Percentiles rank a stretch among this genome's conserved stretches.
Evolutionary conservation across 2,113 vertebrate genomes (phyloP).

Genomic region (Donacobius atricapilla): DNA sequence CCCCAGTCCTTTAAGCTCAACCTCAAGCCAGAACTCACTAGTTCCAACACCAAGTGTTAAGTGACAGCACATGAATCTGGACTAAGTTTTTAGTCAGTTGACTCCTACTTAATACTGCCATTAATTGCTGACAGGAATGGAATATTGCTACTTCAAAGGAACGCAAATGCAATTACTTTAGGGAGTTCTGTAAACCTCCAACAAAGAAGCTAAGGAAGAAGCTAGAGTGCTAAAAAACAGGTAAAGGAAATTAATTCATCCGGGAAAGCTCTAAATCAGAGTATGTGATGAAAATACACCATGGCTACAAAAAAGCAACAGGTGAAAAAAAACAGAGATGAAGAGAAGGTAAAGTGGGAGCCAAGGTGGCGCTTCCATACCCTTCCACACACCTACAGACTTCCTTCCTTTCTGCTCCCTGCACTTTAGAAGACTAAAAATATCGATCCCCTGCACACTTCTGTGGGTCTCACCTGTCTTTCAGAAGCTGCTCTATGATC

Average conservation of each 20-base stretch:
- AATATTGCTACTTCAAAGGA: neutral
- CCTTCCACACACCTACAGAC: neutral
- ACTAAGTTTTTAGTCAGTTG: neutral
- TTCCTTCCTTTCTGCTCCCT: neutral
- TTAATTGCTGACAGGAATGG: neutral
- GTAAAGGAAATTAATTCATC: neutral
- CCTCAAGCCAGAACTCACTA: neutral
- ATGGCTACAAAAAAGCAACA: neutral
- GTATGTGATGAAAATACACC: neutral
- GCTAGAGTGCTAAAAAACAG: neutral
- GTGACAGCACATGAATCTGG: neutral
- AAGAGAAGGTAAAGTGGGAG: neutral
- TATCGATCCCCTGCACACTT: neutral
- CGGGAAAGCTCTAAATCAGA: neutral
- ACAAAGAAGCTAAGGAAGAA: neutral
- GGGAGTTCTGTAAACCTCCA: neutral
- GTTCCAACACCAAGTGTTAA: neutral
- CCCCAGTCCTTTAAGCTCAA: neutral
- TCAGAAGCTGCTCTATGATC: neutral
- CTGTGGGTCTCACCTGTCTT: neutral
- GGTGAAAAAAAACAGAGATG: fast-evolving
- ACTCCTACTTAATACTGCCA: neutral
- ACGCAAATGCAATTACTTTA: neutral
- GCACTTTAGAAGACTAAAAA: neutral
- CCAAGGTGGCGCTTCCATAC: neutral